phyloP scores from a whole-genome alignment of 1,140 invertebrate genomes.

The Macrosteles quadrilineatus region DNA sequence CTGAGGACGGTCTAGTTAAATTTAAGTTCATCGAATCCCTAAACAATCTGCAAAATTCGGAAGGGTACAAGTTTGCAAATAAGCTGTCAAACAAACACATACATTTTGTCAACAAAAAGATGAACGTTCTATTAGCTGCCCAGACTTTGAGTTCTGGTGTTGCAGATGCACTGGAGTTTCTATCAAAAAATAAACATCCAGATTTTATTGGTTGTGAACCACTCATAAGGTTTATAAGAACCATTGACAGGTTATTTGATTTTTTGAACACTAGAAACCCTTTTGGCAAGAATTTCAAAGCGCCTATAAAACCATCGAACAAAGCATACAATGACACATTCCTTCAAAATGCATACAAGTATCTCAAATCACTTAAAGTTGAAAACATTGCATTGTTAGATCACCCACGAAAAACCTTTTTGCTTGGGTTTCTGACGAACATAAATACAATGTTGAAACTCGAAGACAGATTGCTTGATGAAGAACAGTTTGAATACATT shows the following conservation, averaged over 20 bases:
- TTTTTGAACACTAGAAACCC: background rate
- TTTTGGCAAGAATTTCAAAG: too few species aligned
- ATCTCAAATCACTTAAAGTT: background rate
- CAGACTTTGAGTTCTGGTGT: slow-evolving; percentile 26
- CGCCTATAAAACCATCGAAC: background rate
- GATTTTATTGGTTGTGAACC: background rate
- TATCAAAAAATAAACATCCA: slow-evolving; percentile 26
- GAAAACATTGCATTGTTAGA: background rate
- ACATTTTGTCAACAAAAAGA: slow-evolving; percentile 34
- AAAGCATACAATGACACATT: background rate
- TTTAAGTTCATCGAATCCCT: too few species aligned
- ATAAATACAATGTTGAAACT: too few species aligned
- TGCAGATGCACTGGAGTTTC: slow-evolving; percentile 31
- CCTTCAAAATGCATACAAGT: background rate
- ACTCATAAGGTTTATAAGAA: background rate
- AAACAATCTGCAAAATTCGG: too few species aligned
- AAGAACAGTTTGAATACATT: too few species aligned
- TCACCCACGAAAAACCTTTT: background rate
- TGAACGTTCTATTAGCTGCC: slow-evolving; percentile 11
- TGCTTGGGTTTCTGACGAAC: background rate
- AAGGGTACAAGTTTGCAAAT: too few species aligned
- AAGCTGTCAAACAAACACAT: too few species aligned
- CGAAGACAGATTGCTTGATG: too few species aligned
- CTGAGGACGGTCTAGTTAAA: too few species aligned
- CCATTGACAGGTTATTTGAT: background rate